A percentile compares a stretch with the other conserved stretches of the same genome.
Conservation (phyloP, 2,888 invertebrate species). For the Rutpela maculata region DNA sequence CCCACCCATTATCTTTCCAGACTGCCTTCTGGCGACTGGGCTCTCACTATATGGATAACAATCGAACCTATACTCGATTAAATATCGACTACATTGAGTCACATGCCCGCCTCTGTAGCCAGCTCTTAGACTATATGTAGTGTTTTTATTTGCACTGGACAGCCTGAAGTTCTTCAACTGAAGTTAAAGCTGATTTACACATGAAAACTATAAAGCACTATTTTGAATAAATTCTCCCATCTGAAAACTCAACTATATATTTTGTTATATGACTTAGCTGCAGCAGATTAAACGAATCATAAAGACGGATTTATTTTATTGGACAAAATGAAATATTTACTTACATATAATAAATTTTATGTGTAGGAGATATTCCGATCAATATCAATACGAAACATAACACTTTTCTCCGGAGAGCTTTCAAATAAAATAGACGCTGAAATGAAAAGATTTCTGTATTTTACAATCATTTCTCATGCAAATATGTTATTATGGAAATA, state of each 20-base stretch:
- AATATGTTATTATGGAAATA: conserved; percentile 34
- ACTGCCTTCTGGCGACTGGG: too few relatives aligned
- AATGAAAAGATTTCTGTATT: conserved; percentile 24
- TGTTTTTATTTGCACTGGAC: neutral
- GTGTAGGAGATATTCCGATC: conserved; percentile 14
- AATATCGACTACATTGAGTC: too few relatives aligned
- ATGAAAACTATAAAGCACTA: neutral
- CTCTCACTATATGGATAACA: too few relatives aligned
- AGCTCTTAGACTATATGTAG: too few relatives aligned
- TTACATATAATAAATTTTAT: neutral
- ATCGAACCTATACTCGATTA: too few relatives aligned
- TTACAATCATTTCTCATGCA: conserved; percentile 32
- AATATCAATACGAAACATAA: conserved; percentile 14
- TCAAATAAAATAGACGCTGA: conserved; percentile 27
- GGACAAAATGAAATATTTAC: neutral
- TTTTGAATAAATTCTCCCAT: neutral
- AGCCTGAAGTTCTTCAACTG: neutral
- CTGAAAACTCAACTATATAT: neutral
- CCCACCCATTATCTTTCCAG: too few relatives aligned
- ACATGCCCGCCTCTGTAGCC: too few relatives aligned
- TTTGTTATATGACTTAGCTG: neutral
- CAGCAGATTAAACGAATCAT: neutral
- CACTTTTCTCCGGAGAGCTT: conserved; percentile 22
- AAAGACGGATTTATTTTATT: neutral
- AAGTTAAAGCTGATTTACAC: neutral